Evolutionary conservation across 2,113 vertebrate genomes (phyloP).

Genomic region (Phrynocephalus versicolor): DNA sequence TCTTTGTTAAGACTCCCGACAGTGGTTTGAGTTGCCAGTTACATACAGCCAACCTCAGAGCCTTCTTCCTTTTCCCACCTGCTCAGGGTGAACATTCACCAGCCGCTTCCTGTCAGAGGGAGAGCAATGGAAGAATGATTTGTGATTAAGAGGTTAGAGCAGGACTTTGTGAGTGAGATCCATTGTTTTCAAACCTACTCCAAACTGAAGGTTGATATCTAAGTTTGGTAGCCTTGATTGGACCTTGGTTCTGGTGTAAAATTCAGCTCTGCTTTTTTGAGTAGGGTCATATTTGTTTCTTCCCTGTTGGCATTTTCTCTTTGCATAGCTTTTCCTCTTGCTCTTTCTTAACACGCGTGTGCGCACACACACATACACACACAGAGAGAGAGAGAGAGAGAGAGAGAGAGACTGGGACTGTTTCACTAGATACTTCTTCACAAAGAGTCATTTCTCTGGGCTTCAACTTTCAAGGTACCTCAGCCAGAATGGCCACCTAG

Average conservation of each 20-base stretch:
- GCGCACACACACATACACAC: too few species aligned
- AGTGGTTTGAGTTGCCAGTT: accelerated
- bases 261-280: neutral
- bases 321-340: too few species aligned
- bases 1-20: neutral
- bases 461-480: too few species aligned
- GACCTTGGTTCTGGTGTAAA: neutral
- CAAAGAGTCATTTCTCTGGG: too few species aligned
- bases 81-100: neutral
- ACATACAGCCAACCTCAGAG: neutral
- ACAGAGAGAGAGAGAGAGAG: too few species aligned
- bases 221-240: neutral
- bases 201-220: neutral
- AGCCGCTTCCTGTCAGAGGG: neutral
- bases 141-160: neutral
- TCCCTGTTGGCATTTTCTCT: too few species aligned
- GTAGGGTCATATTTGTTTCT: too few species aligned
- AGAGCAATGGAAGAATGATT: neutral
- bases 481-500: too few species aligned
- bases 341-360: too few species aligned
- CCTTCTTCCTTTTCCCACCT: neutral
- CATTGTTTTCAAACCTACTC: neutral
- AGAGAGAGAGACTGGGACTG: too few species aligned
- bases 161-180: neutral
- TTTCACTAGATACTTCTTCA: too few species aligned